Evolutionary conservation across 2,888 invertebrate genomes (phyloP), one percentile per base, ranked within the genome.

Genomic region (Sipha maydis): DNA sequence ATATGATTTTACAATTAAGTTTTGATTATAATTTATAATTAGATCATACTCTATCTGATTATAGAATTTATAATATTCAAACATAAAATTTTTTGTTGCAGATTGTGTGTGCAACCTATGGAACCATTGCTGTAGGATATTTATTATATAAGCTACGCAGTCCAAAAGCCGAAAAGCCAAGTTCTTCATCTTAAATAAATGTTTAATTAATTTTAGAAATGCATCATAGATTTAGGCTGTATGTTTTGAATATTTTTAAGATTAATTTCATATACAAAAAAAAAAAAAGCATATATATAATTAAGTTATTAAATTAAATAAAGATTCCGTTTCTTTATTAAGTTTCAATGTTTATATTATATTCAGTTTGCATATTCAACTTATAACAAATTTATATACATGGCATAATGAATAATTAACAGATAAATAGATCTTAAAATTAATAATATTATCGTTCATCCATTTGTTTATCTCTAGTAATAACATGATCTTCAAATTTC

Each of bases 401-500:
- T 19, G 17, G 25, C 34, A 79, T 19, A n/a, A 41, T 69, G 67
- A 77, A 77, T 11, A 67, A 48, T 67, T 17, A 85, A 76, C 48
- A 31, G 76, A 61, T 31, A 48, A 54, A 76, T 83, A 73, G 73
- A 75, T 28, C 14, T 76, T 48, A 28, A 67, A 75, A 25, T 48
- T 7, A 48, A 78, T 38, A 41, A n/a, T 31, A 90, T 94, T 94
- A 96, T 92, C 96, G 95, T 90, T 97, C 97, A 93, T 98, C 98
- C 90, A 98, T 93, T 91, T 97, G 96, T 92, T 98, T 98, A 92
- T 98, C 98, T 91, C 98, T 94, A 5, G 95, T 93, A 90, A 98
- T 96, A 84, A 98, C 98, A 61, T 95, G 94, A 91, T 98, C 98
- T 90, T 99, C 98, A 92, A 99, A 98, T 92, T 98, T 98, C 17